Evolutionary conservation across 2,888 invertebrate genomes (phyloP).

Genomic region (Orthonychiurus folsomi): DNA sequence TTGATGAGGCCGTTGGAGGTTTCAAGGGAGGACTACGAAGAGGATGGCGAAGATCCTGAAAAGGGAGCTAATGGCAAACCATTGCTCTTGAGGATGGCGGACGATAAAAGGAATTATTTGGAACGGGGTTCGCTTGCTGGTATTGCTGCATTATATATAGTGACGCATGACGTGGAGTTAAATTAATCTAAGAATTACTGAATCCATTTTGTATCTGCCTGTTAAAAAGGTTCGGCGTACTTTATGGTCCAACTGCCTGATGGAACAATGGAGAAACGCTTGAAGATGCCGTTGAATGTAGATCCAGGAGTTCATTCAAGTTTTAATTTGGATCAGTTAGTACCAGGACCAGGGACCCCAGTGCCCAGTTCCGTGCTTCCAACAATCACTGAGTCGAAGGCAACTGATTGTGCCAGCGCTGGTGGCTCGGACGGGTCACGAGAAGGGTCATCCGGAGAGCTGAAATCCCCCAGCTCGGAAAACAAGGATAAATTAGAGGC

Average conservation of each 20-base stretch:
- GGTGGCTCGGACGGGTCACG: conserved; percentile 31
- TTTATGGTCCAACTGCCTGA: conserved; percentile 81
- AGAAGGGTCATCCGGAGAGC: conserved; percentile 22
- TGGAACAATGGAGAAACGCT: conserved; percentile 78
- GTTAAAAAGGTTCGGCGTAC: conserved; percentile 54
- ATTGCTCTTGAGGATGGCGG: conserved; percentile 81
- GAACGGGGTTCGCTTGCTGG: conserved; percentile 77
- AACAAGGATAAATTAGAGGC: background rate
- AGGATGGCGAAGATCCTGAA: conserved; percentile 44
- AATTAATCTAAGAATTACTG: too few relatives aligned
- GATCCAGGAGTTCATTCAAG: conserved; percentile 88
- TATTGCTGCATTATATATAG: background rate
- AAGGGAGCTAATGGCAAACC: conserved; percentile 53
- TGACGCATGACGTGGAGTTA: background rate
- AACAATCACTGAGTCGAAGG: conserved; percentile 70
- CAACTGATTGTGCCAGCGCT: conserved; percentile 49
- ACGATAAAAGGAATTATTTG: conserved; percentile 82
- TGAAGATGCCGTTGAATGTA: conserved; percentile 82
- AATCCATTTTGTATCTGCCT: too few relatives aligned
- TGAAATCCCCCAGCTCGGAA: conserved; percentile 15
- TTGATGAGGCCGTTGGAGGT: conserved; percentile 71
- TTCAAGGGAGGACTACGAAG: conserved; percentile 48
- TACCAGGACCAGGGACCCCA: conserved; percentile 63
- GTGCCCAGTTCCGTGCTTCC: conserved; percentile 56
- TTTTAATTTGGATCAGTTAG: conserved; percentile 73